Evolutionary conservation across 2,113 vertebrate genomes (phyloP), one percentile per base, ranked within the genome.

Genomic region (cat (Felis catus)): DNA sequence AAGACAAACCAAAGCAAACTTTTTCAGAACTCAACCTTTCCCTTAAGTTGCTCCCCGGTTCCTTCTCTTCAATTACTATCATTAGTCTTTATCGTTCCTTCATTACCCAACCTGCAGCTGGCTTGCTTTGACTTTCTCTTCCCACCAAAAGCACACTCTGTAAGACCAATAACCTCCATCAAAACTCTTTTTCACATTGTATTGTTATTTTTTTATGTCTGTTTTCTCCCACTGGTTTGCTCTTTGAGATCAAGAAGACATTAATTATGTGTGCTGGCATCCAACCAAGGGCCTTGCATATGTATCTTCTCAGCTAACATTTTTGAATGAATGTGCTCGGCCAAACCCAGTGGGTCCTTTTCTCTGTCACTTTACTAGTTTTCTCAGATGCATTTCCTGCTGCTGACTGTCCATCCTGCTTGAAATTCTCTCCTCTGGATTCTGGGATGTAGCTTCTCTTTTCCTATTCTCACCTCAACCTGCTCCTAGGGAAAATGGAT

Each of bases 191-290:
- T 89, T 41, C 65, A 66, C n/a, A 36, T 51, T 12, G 4, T 36
- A 12, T 2, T 39, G 15, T 78, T 78, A 13, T 36, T 53, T 81
- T 86, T 45, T 15, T 0, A 73, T 39, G 5, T 19, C 31, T 84
- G 0, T 27, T 25, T 66, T 82, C 12, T 91, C 66, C 58, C n/a
- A 31, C 29, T 45, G n/a, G 58, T n/a, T 53, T 92, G 48, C 66
- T 85, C 29, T 71, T 83, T 71, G 82, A 68, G 82, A 79, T 31
- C 41, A 84, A 27, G n/a, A 31, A 94, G 36, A 0, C 36, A 36
- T 74, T 91, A 85, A 66, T 85, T 74, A 45, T 79, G 39, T 41
- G 63, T 53, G 89, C 23, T n/a, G 48, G 61, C 81, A 68, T 81
- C 66, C 63, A 41, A 14, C 27, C n/a, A 63, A 58, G 18, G 21